These are phyloP conservation scores for Takifugu rubripes DNA, from an alignment of 2,797 vertebrate species.

Conservation along the genomic window DNA sequence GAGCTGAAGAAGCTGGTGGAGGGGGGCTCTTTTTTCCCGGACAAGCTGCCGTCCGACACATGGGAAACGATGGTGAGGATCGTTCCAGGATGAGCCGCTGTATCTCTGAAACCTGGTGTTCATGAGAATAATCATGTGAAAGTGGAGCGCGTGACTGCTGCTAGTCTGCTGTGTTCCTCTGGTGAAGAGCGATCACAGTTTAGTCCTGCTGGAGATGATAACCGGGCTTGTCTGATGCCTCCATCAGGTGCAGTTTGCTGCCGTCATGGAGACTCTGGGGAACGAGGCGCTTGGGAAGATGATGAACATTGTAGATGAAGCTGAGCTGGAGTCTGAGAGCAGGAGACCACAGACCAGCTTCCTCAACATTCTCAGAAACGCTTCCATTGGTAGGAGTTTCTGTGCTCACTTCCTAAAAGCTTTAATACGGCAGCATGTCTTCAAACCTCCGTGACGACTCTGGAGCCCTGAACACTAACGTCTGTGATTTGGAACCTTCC, in stretches of 20 bases:
- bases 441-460: neutral
- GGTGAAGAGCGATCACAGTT: no score
- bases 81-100: no score
- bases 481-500: neutral
- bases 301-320: slow-evolving; percentile 68
- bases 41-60: neutral
- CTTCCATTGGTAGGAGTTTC: slow-evolving; percentile 48
- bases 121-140: no score
- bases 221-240: neutral
- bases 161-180: no score
- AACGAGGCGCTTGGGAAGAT: slow-evolving; percentile 77
- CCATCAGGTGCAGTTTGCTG: slow-evolving; percentile 63
- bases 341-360: slow-evolving; percentile 47
- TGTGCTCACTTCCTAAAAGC: neutral
- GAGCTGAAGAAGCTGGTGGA: slow-evolving; percentile 64
- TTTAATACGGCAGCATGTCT: neutral
- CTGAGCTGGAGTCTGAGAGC: slow-evolving; percentile 20
- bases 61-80: neutral
- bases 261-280: slow-evolving; percentile 73
- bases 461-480: neutral
- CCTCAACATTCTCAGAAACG: slow-evolving; percentile 59
- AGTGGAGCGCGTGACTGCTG: no score
- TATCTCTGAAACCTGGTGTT: no score
- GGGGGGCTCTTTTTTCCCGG: neutral
- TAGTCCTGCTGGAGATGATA: no score